phyloP scores from a whole-genome alignment of 2,797 vertebrate species.

The Esox lucius region DNA sequence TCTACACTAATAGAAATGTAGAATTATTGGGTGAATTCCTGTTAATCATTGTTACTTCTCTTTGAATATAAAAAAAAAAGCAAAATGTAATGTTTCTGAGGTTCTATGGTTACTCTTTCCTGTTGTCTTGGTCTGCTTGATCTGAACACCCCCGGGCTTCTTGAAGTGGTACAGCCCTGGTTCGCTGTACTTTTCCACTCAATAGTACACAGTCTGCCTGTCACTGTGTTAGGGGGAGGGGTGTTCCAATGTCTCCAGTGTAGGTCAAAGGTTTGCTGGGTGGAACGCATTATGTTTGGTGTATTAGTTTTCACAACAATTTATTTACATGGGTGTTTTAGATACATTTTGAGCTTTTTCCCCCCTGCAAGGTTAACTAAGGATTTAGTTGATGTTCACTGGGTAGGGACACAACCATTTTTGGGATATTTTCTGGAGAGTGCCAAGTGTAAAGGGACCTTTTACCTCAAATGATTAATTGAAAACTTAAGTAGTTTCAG shows the following conservation, averaged over 20 bases:
- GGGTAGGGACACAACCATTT: not conserved
- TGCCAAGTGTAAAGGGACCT: not conserved
- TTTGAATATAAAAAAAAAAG: not conserved
- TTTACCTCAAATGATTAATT: not conserved
- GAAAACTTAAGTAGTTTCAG: not conserved
- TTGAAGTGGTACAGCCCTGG: conserved; percentile 60
- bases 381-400: not conserved
- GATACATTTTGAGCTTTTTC: not conserved
- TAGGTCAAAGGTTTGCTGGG: not conserved
- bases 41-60: not conserved
- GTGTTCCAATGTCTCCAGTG: not conserved
- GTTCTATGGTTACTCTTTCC: not conserved
- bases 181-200: conserved; percentile 73
- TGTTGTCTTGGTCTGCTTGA: not conserved
- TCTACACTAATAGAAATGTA: too few species aligned
- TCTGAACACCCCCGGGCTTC: not conserved
- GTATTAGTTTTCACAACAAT: not conserved
- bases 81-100: not conserved
- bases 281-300: not conserved
- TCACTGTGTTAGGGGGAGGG: conserved; percentile 8
- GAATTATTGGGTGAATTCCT: too few species aligned
- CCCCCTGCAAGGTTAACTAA: not conserved
- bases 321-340: not conserved
- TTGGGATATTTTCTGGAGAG: not conserved
- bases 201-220: conserved; percentile 40